Conservation (phyloP, 2,888 invertebrate species). For the Eurytoma californica region DNA sequence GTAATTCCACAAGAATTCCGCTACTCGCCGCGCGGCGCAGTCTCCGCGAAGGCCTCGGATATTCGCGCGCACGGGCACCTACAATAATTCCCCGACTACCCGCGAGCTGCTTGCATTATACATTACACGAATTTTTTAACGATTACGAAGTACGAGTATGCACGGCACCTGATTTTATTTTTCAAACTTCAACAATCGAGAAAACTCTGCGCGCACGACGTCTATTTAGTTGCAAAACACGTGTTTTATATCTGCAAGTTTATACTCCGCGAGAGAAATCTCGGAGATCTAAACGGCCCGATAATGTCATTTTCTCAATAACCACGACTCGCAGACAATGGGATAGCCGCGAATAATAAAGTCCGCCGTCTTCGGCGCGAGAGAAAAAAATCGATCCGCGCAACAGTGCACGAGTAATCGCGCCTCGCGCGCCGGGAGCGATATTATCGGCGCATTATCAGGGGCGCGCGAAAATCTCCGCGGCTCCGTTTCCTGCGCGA, state of each 20-base stretch:
- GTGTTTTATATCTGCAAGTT: not conserved
- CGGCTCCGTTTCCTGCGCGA: too few species aligned
- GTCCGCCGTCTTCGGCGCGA: not conserved
- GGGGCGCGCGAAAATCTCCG: not conserved
- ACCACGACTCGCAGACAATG: conserved; percentile 8
- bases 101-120: too few species aligned
- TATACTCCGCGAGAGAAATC: not conserved
- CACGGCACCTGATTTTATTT: too few species aligned
- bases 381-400: too few species aligned
- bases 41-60: conserved; percentile 5
- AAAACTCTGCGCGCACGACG: not conserved
- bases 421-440: not conserved
- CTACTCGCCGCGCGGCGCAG: not conserved
- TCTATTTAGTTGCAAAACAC: conserved; percentile 6
- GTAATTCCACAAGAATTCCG: conserved; percentile 43
- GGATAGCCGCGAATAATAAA: conserved; percentile 16
- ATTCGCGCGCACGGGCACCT: not conserved
- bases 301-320: conserved; percentile 38
- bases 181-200: not conserved
- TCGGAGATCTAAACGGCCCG: conserved; percentile 2
- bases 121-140: too few species aligned
- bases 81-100: conserved; percentile 1
- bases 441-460: not conserved
- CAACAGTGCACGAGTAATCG: too few species aligned
- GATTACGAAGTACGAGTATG: too few species aligned